Evolutionary conservation across 2,797 vertebrate species (phyloP), one percentile per base, ranked within the genome.

Genomic region (Babyrousa celebensis): DNA sequence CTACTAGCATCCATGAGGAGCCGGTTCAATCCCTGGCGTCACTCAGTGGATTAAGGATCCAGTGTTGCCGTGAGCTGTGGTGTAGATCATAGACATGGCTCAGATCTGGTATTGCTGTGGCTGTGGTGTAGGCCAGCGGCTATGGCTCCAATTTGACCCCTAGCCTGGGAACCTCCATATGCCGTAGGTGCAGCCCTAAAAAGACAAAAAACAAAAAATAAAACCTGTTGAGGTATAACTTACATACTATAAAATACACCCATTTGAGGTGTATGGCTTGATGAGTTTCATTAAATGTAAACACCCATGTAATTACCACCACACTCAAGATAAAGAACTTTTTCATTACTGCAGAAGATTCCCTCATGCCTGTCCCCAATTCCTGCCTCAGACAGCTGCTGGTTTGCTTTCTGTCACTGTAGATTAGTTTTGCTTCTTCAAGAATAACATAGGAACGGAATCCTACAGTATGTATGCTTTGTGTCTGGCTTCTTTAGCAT

Each of bases 201-300:
- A 36, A 36, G 36, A 36, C 36, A 36, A 36, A 36, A 36, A 36
- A 48, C 43, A 48, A 6, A 48, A 48, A 48, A 48, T 6, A 9
- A 48, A 48, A 48, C 43, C 43, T 48, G 36, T 25, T 65, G 84
- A 67, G 18, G 6, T 60, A 1, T 52, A 54, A 90, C 32, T 86
- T 94, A 36, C 8, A 11, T 67, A 29, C 29, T 23, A 2, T n/a
- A 29, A 75, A 60, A 58, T 43, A 72, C 15, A 29, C 21, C 27
- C 23, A 27, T 27, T 12, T 32, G 84, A 67, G 67, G 48, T 40
- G 3, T 25, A 15, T 21, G 36, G 62, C 40, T 40, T 92, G 65
- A 68, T 88, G 89, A 77, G 68, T 71, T 94, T 82, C 29, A 32
- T 32, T 85, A 63, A 36, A 12, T 72, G 52, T 77, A 27, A 71